Evolutionary conservation across 2,113 vertebrate species (phyloP).

Genomic region (Emydura subglobosa): DNA sequence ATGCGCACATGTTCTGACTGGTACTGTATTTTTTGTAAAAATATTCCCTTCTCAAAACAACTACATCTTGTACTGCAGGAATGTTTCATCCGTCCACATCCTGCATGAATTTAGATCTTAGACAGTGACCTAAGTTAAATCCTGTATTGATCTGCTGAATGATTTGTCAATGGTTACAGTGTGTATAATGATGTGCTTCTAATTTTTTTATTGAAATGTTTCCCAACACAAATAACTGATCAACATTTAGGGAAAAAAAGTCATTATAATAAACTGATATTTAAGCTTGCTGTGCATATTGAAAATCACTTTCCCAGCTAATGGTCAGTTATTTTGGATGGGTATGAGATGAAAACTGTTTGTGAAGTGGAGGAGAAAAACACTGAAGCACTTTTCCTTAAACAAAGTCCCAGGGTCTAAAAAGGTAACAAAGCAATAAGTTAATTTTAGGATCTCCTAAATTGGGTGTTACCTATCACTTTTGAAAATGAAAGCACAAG

Average conservation of each 20-base stretch:
- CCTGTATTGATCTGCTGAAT: background rate
- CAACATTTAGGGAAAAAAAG: background rate
- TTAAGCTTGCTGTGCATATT: background rate
- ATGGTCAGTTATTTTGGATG: background rate
- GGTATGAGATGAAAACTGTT: background rate
- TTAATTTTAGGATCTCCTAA: background rate
- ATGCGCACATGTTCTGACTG: fast-evolving
- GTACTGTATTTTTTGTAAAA: background rate
- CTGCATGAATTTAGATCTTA: background rate
- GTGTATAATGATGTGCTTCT: background rate
- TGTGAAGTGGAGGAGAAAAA: background rate
- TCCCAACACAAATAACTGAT: background rate
- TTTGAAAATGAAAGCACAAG: background rate
- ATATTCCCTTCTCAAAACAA: background rate
- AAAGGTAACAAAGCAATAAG: background rate
- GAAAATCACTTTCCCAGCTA: background rate
- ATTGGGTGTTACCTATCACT: background rate
- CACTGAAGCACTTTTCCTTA: background rate
- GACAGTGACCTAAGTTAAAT: background rate
- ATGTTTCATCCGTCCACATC: background rate
- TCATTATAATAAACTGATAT: background rate
- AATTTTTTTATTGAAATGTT: background rate
- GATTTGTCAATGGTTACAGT: background rate
- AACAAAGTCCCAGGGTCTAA: background rate
- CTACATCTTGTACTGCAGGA: background rate